A percentile compares a stretch with the other conserved stretches of the same genome.
Conservation (phyloP, 1,140 invertebrate species). For the Chironomus striatipennis region DNA sequence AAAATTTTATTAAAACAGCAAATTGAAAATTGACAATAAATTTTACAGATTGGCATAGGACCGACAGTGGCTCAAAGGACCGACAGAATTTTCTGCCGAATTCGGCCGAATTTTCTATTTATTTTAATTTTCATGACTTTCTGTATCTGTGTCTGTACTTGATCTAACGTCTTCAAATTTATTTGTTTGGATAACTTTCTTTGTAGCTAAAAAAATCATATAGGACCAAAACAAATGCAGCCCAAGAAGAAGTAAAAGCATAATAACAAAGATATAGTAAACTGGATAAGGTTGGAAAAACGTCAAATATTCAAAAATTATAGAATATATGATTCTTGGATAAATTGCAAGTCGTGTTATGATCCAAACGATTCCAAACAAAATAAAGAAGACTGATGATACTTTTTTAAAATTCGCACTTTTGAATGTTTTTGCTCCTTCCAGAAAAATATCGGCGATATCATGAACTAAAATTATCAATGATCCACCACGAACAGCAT, state of each 20-base stretch:
- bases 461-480: slow-evolving; percentile 90
- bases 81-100: too few species aligned
- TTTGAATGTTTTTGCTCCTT: slow-evolving; percentile 86
- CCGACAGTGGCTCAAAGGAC: too few species aligned
- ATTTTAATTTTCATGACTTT: too few species aligned
- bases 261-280: slow-evolving; percentile 89
- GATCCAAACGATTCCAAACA: slow-evolving; percentile 86
- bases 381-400: slow-evolving; percentile 77
- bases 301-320: slow-evolving; percentile 72
- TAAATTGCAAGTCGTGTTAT: slow-evolving; percentile 74
- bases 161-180: too few species aligned
- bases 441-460: slow-evolving; percentile 89
- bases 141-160: too few species aligned
- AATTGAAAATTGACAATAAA: too few species aligned
- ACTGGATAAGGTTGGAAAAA: slow-evolving; percentile 86
- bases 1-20: too few species aligned
- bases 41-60: too few species aligned
- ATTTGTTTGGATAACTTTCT: too few species aligned
- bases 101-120: too few species aligned
- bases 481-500: slow-evolving; percentile 84
- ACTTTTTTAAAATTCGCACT: slow-evolving; percentile 81
- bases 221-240: slow-evolving; percentile 87
- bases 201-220: too few species aligned
- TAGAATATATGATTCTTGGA: slow-evolving; percentile 59
- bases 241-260: slow-evolving; percentile 64